Conservation (phyloP, 2,113 vertebrate species). For the Urocitellus parryii region DNA sequence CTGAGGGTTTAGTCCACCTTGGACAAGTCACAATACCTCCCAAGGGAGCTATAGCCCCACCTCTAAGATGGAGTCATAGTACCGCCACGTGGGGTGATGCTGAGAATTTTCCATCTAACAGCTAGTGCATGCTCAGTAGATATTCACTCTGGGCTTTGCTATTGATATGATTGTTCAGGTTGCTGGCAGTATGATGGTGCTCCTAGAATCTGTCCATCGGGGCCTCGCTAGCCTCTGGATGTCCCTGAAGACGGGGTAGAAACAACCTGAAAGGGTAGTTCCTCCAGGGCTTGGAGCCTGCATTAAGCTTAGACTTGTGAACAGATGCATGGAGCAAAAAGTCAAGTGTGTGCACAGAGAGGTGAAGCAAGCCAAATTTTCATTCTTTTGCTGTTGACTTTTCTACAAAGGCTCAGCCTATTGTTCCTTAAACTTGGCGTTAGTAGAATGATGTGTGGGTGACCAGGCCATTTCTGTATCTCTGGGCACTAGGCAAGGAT, state of each 20-base stretch:
- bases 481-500: conserved; percentile 75
- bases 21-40: not conserved
- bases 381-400: not conserved
- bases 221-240: not conserved
- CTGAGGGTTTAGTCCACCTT: not conserved
- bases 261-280: not conserved
- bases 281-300: fast-evolving
- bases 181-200: fast-evolving
- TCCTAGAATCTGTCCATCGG: not conserved
- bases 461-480: conserved; percentile 77
- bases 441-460: conserved; percentile 22
- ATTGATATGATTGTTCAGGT: fast-evolving
- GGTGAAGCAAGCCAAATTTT: not conserved
- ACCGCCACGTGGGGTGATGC: fast-evolving
- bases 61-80: not conserved
- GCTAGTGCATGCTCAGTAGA: not conserved
- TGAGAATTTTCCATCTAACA: not conserved
- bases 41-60: not conserved
- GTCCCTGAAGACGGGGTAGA: not conserved
- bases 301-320: not conserved
- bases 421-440: conserved; percentile 50
- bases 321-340: not conserved
- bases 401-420: not conserved
- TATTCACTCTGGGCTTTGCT: not conserved
- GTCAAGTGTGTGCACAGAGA: not conserved